Evolutionary conservation across 2,888 invertebrate genomes (phyloP), one percentile per base, ranked within the genome.

Genomic region (Dorcus parallelipipedus): DNA sequence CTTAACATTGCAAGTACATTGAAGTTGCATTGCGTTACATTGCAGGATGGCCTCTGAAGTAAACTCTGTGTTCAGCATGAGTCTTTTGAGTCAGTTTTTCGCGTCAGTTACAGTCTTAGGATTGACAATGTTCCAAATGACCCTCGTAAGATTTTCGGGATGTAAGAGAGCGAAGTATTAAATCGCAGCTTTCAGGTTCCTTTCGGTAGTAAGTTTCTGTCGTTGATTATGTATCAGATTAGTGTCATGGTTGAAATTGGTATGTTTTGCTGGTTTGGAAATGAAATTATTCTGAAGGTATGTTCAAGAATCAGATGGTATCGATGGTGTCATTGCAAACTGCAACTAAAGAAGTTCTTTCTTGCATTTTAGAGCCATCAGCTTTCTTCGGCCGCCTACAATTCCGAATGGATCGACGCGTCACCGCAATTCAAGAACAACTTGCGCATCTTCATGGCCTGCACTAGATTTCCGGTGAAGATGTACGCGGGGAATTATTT

Each of bases 191-290:
- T 33, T 33, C 26, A 33, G 26, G 26, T 66, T 9, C 57, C 69
- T 1, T 53, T 66, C 9, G 49, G 62, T 4, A 71, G 69, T 45
- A 26, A 69, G 54, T 71, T 83, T 58, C 76, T 80, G 1, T 83
- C 83, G 8, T 81, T 82, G 79, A 71, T 77, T 1, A 73, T 83
- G 9, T 84, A 83, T 72, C 80, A 82, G 58, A 69, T 71, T 49
- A 84, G 84, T 68, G 83, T 84, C 69, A 73, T 84, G 14, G 76
- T 81, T 7, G 82, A 84, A 72, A 74, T 84, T 64, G 80, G 82
- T 62, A 72, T 84, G 1, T 83, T 82, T 70, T 84, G 84, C 70
- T 84, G 81, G 74, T 82, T 79, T 64, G 84, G 84, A 8, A 84
- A 84, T 67, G 82, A 83, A 68, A 78, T 84, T 3, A 79, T 80